Base-by-base conservation (phyloP, 2,888 invertebrate genomes). In the Cheilosia vernalis region DNA sequence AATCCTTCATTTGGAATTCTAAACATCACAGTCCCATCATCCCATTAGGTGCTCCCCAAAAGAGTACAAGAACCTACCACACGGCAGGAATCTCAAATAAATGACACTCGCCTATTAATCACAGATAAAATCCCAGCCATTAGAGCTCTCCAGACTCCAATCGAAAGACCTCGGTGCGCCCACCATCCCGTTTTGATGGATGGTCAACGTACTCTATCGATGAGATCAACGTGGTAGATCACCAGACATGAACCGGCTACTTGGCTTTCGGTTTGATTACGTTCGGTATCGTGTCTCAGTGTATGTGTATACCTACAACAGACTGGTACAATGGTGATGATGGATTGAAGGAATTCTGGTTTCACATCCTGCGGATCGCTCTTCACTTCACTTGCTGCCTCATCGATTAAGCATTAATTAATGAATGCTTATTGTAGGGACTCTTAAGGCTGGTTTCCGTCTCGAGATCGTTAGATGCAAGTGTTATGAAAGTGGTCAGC, bases 81-180 rank as follows among this genome's bases (percentile, higher is more conserved):
- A 13, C 2, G 30, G 17, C 19, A 58, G 40, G 58, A 61, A 58
- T 51, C 64, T 77, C 66, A 40, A 60, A 73, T 13, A 69, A 73
- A 84, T 84, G 84, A 84, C 84, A 84, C 84, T 84, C 74, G 84
- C 67, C 84, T 74, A 84, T 84, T 79, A 84, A 84, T 84, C 84
- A 84, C 74, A 51, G 69, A 63, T 79, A 61, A 53, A 72, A 56
- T 63, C 42, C 42, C 24, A 78, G 24, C 56, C 78, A 73, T 82
- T 70, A 77, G 60, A 82, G 55, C 60, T 47, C 64, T 74, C 47
- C 44, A 37, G 73, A 79, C 51, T 84, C 73, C 63, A 70, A 84
- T 79, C 79, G 64, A 84, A 69, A 74, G 64, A 64, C 79, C 79
- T 74, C 63, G 74, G 74, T 74, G 74, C 69, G 64, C 58, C 72